Percentiles rank a stretch among this genome's conserved stretches.
Evolutionary conservation across 2,888 invertebrate species (phyloP).

Genomic region (Caradrina kadenii): DNA sequence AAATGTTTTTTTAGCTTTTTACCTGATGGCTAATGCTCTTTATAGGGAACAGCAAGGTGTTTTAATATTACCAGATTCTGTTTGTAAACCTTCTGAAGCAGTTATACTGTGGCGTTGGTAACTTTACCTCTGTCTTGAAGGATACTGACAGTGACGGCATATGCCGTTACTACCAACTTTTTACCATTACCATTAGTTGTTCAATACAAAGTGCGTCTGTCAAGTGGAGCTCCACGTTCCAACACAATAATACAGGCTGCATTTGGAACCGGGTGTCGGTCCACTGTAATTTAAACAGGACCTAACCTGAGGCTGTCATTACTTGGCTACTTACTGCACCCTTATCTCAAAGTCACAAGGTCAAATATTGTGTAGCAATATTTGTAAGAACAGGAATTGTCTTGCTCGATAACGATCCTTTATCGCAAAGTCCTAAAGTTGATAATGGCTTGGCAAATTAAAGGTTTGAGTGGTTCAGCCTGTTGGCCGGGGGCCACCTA

Average conservation of each 20-base stretch:
- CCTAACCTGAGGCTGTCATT: constrained; percentile 63
- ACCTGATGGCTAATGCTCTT: not conserved
- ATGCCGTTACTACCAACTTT: constrained; percentile 51
- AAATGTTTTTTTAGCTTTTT: not conserved
- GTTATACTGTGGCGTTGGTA: not conserved
- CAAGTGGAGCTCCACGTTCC: constrained; percentile 39
- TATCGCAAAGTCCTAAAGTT: constrained; percentile 42
- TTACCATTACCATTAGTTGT: constrained; percentile 49
- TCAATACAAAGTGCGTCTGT: constrained; percentile 59
- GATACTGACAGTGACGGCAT: constrained; percentile 15
- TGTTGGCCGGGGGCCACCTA: constrained; percentile 65
- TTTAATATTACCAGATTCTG: not conserved
- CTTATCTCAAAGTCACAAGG: constrained; percentile 47
- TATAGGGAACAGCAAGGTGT: not conserved
- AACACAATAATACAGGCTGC: constrained; percentile 64
- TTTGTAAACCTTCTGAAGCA: constrained; percentile 2
- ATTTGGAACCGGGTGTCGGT: constrained; percentile 56
- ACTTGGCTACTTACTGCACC: constrained; percentile 36
- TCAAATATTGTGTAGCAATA: constrained; percentile 23
- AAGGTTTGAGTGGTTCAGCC: constrained; percentile 18
- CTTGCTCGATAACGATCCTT: constrained; percentile 13
- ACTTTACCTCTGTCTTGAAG: constrained; percentile 7
- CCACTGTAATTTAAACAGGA: constrained; percentile 68
- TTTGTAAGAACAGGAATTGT: constrained; percentile 31
- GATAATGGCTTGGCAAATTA: constrained; percentile 41